Percentiles rank a stretch among this genome's conserved stretches.
Evolutionary conservation across 2,113 vertebrate genomes (phyloP).

Genomic region (Corydoras sp.): DNA sequence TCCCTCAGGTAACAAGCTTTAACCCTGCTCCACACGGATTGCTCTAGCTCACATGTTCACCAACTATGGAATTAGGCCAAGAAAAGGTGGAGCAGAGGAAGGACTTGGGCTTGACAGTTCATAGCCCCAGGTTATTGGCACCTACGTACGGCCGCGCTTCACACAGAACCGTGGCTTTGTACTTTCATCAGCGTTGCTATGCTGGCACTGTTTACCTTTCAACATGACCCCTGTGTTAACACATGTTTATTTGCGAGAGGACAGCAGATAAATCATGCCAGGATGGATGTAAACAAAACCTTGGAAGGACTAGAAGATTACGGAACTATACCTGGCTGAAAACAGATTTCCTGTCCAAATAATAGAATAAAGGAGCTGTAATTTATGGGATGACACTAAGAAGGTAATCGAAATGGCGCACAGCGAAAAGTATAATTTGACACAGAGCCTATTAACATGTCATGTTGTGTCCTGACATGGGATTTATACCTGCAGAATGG

Average conservation of each 20-base stretch:
- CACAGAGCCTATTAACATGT: constrained; percentile 21
- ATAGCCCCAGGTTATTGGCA: constrained; percentile 42
- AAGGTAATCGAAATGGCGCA: constrained; percentile 17
- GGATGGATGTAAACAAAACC: constrained; percentile 19
- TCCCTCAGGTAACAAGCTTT: constrained; percentile 46
- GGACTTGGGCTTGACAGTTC: constrained; percentile 36
- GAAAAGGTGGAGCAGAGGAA: constrained; percentile 40
- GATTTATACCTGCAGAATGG: constrained; percentile 31
- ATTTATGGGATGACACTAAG: constrained; percentile 19
- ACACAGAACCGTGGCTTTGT: constrained; percentile 28
- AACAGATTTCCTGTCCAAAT: constrained; percentile 22
- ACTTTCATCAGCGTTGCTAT: constrained; percentile 22
- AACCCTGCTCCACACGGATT: constrained; percentile 15
- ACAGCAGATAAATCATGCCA: constrained; percentile 11
- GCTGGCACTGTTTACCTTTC: constrained; percentile 32
- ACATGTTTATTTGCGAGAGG: constrained; percentile 23
- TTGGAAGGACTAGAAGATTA: not conserved
- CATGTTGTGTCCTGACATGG: constrained; percentile 25
- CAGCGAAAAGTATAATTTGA: constrained; percentile 31
- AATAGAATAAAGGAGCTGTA: constrained; percentile 26
- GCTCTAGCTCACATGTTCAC: constrained; percentile 49
- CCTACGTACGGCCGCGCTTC: constrained; percentile 12
- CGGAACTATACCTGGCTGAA: not conserved
- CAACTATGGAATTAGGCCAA: constrained; percentile 47
- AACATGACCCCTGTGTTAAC: constrained; percentile 30